A percentile compares a stretch with the other conserved stretches of the same genome.
These are phyloP conservation scores for Acanthosepion lycidas DNA, from an alignment of 2,888 invertebrate genomes.

Conservation along the genomic window DNA sequence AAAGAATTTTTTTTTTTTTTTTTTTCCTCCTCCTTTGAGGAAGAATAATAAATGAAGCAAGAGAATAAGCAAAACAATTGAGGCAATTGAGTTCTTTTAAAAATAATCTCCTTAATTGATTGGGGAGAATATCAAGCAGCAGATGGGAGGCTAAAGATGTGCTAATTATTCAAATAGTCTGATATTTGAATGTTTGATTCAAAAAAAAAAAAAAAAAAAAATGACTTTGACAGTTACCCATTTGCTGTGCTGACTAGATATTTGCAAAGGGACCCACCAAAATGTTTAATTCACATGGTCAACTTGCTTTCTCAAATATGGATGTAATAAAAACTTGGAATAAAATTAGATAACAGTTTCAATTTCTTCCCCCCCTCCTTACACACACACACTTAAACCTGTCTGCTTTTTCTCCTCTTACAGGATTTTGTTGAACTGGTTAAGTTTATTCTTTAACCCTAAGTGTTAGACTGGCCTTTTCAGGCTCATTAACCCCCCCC, in stretches of 20 bases:
- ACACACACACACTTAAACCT: not conserved
- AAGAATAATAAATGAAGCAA: not conserved
- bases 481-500: not conserved
- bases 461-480: not conserved
- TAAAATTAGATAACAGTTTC: constrained; percentile 42
- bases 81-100: not conserved
- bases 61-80: not conserved
- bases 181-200: not conserved
- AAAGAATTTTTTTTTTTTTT: not conserved
- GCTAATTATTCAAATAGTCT: not conserved
- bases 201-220: not conserved
- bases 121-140: not conserved
- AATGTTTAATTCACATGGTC: not conserved
- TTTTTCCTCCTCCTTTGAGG: not conserved
- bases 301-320: constrained; percentile 35
- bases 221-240: not conserved
- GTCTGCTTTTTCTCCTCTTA: constrained; percentile 18
- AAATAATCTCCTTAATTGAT: not conserved
- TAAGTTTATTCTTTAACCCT: not conserved
- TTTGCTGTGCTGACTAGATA: constrained; percentile 4
- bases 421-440: not conserved
- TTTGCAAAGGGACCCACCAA: not conserved
- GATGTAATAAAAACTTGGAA: constrained; percentile 44
- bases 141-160: constrained; percentile 33
- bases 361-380: constrained; percentile 14